These are phyloP conservation scores for Melikaiella ostensackeni DNA, from an alignment of 2,888 invertebrate genomes.

Conservation along the genomic window DNA sequence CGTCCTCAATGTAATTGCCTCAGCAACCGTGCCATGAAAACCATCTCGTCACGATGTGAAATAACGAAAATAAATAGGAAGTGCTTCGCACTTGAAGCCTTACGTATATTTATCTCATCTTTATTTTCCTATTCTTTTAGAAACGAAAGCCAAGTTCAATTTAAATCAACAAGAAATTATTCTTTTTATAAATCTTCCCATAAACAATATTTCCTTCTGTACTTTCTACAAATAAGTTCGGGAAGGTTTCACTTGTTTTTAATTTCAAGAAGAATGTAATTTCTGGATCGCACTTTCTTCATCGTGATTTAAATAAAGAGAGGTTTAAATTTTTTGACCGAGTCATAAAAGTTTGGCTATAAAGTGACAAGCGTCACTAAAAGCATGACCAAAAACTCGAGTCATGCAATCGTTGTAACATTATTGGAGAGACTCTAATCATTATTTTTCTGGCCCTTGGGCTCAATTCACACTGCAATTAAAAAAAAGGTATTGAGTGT, in stretches of 20 bases:
- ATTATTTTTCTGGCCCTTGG: constrained; percentile 22
- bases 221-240: background rate
- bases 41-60: constrained; percentile 6
- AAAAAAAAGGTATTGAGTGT: constrained; percentile 15
- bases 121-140: background rate
- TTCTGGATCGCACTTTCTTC: background rate
- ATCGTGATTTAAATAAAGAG: background rate
- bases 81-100: background rate
- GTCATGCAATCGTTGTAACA: constrained; percentile 16
- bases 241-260: background rate
- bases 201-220: background rate
- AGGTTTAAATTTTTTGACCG: background rate
- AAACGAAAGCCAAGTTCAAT: background rate
- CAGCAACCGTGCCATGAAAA: constrained; percentile 9
- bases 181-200: background rate
- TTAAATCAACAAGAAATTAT: background rate
- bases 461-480: constrained; percentile 35
- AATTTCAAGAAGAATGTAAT: background rate
- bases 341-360: constrained; percentile 14
- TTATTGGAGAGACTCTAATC: constrained; percentile 14
- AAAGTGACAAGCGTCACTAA: constrained; percentile 32
- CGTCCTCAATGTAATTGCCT: constrained; percentile 1
- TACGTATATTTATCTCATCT: background rate
- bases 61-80: constrained; percentile 22
- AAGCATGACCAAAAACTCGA: constrained; percentile 22